phyloP scores from a whole-genome alignment of 1,140 invertebrate genomes.

The Tenebrio molitor region DNA sequence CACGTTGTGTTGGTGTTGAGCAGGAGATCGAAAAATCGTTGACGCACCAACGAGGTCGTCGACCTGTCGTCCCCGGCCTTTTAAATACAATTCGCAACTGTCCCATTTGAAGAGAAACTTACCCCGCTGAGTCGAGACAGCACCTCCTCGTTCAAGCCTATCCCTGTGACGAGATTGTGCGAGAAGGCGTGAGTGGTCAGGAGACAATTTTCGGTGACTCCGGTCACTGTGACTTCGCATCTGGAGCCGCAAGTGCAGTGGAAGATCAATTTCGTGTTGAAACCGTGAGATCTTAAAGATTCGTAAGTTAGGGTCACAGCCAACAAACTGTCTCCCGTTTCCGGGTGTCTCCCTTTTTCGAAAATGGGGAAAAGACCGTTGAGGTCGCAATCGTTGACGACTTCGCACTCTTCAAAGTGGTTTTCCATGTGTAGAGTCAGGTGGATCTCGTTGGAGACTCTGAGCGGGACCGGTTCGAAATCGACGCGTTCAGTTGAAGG shows the following conservation, averaged over 20 bases:
- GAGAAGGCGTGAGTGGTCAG: slow-evolving; percentile 33
- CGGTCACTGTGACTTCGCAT: neutral
- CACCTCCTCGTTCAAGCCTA: no score
- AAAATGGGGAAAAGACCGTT: neutral
- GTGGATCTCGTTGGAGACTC: neutral
- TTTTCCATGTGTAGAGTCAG: slow-evolving; percentile 1
- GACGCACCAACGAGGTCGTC: no score
- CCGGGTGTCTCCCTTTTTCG: neutral
- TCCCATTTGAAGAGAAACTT: neutral
- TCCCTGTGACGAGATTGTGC: no score
- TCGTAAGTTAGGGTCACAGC: neutral
- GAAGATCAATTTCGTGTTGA: neutral
- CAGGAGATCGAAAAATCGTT: no score
- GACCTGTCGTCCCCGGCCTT: no score
- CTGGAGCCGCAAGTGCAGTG: slow-evolving; percentile 18
- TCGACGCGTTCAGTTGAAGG: slow-evolving; percentile 2
- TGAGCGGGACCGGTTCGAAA: slow-evolving; percentile 46
- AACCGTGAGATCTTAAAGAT: neutral
- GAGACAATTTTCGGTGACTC: slow-evolving; percentile 35
- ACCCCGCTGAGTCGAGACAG: no score
- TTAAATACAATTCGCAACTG: no score
- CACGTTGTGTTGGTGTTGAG: slow-evolving; percentile 12
- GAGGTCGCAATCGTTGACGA: neutral
- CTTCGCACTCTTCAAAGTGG: slow-evolving; percentile 19
- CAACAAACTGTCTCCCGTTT: neutral